Conservation (phyloP, 2,113 vertebrate species). For the Symphodus melops region DNA sequence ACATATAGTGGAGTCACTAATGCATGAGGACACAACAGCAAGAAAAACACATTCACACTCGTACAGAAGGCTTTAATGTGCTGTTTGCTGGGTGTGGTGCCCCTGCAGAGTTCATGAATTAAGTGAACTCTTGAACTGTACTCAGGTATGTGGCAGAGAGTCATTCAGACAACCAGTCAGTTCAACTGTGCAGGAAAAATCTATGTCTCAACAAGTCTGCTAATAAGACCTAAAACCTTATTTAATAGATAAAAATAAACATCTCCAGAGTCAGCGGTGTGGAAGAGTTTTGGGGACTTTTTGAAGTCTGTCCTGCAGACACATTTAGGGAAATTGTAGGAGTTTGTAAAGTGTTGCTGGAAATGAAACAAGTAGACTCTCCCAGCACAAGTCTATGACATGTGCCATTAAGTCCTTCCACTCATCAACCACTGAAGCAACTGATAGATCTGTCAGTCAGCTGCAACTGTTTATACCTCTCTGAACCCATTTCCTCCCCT, state of each 20-base stretch:
- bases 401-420: background rate
- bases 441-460: background rate
- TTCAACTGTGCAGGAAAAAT: slow-evolving; percentile 36
- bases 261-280: background rate
- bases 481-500: no score
- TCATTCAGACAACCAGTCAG: slow-evolving; percentile 85
- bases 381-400: background rate
- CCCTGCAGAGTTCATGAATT: slow-evolving; percentile 94
- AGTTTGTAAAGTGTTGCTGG: background rate
- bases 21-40: slow-evolving; percentile 38
- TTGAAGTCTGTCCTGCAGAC: background rate
- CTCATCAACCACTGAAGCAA: background rate
- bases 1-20: slow-evolving; percentile 40
- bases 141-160: slow-evolving; percentile 89
- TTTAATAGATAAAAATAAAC: background rate
- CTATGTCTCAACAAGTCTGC: slow-evolving; percentile 45
- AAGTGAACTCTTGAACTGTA: slow-evolving; percentile 95
- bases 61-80: slow-evolving; percentile 35
- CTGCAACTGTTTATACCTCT: background rate
- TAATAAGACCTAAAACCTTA: background rate
- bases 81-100: slow-evolving; percentile 76
- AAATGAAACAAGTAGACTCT: background rate
- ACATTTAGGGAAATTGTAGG: background rate
- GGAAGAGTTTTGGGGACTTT: background rate
- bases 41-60: slow-evolving; percentile 8